A percentile compares a stretch with the other conserved stretches of the same genome.
phyloP scores from a whole-genome alignment of 2,113 vertebrate genomes.

The Cacatua alba region DNA sequence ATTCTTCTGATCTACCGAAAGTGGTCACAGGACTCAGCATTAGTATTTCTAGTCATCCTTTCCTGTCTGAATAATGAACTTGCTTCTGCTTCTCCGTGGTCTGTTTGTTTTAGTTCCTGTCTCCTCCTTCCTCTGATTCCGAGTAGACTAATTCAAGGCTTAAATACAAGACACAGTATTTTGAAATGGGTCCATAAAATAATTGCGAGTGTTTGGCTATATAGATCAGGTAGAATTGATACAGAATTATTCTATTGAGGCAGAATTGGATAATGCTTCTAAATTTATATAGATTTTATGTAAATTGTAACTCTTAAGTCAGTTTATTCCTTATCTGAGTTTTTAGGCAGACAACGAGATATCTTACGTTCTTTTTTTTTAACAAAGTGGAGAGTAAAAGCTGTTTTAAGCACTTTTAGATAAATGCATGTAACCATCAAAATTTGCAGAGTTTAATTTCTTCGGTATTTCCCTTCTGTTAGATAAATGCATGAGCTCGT shows the following conservation, averaged over 20 bases:
- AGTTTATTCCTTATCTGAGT: neutral
- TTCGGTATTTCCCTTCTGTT: neutral
- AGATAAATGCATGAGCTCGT: slow-evolving; percentile 92
- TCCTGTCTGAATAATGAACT: neutral
- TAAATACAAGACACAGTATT: neutral
- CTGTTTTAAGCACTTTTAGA: neutral
- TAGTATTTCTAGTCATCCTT: neutral
- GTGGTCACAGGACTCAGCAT: neutral
- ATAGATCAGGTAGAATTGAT: neutral
- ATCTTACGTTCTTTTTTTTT: neutral
- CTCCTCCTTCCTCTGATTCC: neutral
- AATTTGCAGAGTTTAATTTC: neutral
- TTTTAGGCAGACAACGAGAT: neutral
- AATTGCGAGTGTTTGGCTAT: neutral
- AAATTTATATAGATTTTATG: neutral
- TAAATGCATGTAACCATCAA: neutral
- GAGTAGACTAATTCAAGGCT: neutral
- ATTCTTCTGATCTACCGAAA: neutral
- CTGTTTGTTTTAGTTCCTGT: neutral
- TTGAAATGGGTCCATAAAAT: neutral
- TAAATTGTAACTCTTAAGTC: neutral
- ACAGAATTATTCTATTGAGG: neutral
- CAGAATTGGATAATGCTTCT: neutral
- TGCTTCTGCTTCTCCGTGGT: neutral
- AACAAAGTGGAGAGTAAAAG: neutral